These are phyloP conservation scores for Anseranas semipalmata DNA, from an alignment of 2,113 vertebrate species.

Conservation along the genomic window DNA sequence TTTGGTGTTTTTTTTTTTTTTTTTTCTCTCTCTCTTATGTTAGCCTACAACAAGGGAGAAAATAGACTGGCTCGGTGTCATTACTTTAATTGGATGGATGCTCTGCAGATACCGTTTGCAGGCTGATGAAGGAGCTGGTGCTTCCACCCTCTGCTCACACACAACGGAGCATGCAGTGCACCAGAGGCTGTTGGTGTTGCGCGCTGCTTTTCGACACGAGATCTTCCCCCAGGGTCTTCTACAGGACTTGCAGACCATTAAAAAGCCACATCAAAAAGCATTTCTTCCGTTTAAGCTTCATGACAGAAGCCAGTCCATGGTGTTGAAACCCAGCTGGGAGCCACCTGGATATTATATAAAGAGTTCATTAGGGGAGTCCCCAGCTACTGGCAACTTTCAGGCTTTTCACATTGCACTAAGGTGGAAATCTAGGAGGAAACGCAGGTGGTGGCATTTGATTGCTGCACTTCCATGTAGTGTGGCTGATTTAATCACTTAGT, in stretches of 20 bases:
- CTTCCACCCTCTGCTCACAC: background rate
- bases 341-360: background rate
- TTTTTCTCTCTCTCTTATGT: background rate
- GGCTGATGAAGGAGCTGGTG: background rate
- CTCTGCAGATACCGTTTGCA: background rate
- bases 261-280: background rate
- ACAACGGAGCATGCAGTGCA: background rate
- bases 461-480: background rate
- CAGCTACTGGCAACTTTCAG: background rate
- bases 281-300: background rate
- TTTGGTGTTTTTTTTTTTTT: background rate
- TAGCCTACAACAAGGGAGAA: background rate
- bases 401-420: background rate
- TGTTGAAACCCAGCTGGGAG: conserved; percentile 3
- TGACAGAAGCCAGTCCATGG: background rate
- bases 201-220: background rate
- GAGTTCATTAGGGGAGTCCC: background rate
- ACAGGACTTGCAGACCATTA: background rate
- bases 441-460: background rate
- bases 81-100: background rate
- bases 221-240: background rate
- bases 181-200: background rate
- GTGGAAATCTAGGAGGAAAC: background rate
- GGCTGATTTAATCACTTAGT: background rate
- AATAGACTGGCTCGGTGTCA: rapidly evolving